phyloP scores from a whole-genome alignment of 1,140 invertebrate genomes.

The Uloborus diversus region DNA sequence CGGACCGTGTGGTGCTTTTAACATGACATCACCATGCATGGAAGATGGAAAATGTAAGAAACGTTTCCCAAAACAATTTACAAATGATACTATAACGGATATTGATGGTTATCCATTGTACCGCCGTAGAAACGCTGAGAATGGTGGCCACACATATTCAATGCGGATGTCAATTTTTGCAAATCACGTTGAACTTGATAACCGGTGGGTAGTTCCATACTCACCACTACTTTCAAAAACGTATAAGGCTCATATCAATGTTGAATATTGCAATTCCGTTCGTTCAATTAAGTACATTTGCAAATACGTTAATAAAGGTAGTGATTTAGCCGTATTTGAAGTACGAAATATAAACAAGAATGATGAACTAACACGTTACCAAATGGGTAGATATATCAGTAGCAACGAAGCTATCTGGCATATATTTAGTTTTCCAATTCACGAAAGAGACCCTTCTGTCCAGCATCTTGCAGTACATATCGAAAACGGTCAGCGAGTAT shows the following conservation, averaged over 20 bases:
- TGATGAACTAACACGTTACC: neutral
- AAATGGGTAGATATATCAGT: constrained; percentile 51
- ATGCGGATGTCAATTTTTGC: too few relatives aligned
- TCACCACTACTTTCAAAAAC: too few relatives aligned
- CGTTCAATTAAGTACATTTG: constrained; percentile 68
- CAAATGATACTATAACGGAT: neutral
- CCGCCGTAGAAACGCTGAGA: neutral
- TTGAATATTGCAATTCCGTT: too few relatives aligned
- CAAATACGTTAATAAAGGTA: constrained; percentile 47
- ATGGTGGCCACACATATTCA: too few relatives aligned
- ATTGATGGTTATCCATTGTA: neutral
- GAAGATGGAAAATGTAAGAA: constrained; percentile 58
- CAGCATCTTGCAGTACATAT: constrained; percentile 60
- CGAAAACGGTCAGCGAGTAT: constrained; percentile 59
- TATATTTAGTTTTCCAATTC: constrained; percentile 57
- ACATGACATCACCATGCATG: constrained; percentile 59
- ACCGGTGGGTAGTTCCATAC: too few relatives aligned
- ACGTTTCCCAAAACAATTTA: constrained; percentile 20
- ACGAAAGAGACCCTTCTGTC: constrained; percentile 58
- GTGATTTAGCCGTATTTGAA: constrained; percentile 49
- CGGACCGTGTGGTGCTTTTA: constrained; percentile 59
- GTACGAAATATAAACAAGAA: constrained; percentile 4
- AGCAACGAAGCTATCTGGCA: constrained; percentile 59
- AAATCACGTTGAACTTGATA: too few relatives aligned
- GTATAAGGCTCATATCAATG: too few relatives aligned